Conservation (phyloP, 2,113 vertebrate genomes). For the Aplodontia rufa region DNA sequence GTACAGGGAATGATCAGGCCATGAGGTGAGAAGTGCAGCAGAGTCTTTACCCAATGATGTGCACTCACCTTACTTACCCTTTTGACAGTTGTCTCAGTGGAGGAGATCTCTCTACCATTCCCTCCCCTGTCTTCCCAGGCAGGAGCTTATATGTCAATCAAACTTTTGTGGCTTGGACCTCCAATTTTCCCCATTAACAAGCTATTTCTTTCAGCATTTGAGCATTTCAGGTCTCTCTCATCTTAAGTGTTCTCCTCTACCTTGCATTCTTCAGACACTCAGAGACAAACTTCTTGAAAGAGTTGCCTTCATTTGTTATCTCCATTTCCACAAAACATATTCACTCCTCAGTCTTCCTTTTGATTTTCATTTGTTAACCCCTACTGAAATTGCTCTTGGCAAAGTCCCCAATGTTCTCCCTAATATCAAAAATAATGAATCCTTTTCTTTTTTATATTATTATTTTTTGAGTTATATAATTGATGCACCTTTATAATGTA, state of each 20-base stretch:
- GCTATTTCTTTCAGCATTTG: not conserved
- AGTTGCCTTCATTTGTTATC: not conserved
- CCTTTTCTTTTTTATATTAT: not conserved
- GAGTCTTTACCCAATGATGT: not conserved
- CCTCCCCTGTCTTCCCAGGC: not conserved
- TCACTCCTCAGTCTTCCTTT: not conserved
- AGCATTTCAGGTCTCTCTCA: not conserved
- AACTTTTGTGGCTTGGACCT: too few relatives aligned
- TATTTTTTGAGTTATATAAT: not conserved
- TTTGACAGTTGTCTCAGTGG: not conserved
- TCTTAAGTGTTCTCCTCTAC: not conserved
- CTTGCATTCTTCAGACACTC: not conserved
- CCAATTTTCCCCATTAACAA: not conserved
- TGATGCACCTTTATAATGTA: not conserved
- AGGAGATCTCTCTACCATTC: not conserved
- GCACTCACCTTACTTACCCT: not conserved
- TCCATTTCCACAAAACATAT: not conserved
- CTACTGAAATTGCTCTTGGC: not conserved
- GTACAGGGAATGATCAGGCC: not conserved
- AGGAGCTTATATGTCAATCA: not conserved
- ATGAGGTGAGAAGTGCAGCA: not conserved
- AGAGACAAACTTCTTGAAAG: not conserved
- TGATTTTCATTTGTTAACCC: not conserved
- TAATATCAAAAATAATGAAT: not conserved
- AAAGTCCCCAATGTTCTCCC: not conserved